phyloP scores from a whole-genome alignment of 2,888 invertebrate species.

The Watsonalla cultraria region DNA sequence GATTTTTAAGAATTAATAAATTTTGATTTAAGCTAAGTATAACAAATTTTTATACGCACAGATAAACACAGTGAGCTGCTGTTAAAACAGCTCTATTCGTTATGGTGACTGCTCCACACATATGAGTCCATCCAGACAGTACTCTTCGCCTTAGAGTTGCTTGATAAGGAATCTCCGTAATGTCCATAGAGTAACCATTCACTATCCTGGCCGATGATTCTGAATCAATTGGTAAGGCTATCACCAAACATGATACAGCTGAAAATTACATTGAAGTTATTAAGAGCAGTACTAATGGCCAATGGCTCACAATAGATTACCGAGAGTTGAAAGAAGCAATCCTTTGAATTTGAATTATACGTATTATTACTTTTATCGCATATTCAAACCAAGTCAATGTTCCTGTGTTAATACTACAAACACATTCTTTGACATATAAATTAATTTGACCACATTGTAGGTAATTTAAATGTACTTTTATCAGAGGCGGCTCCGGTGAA shows the following conservation, averaged over 20 bases:
- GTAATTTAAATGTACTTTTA: no score
- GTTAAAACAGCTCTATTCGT: conserved; percentile 44
- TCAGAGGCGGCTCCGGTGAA: no score
- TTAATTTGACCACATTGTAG: no score
- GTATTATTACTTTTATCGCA: no score
- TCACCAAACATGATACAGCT: conserved; percentile 18
- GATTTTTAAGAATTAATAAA: background rate
- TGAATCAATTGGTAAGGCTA: conserved; percentile 22
- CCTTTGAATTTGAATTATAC: no score
- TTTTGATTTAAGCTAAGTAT: no score
- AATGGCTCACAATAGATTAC: no score
- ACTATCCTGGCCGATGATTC: conserved; percentile 46
- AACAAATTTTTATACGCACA: conserved; percentile 30
- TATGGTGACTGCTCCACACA: conserved; percentile 62
- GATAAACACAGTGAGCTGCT: conserved; percentile 61
- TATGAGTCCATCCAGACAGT: conserved; percentile 46
- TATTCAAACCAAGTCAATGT: no score
- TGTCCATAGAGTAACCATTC: conserved; percentile 64
- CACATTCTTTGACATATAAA: no score
- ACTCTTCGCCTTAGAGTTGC: conserved; percentile 45
- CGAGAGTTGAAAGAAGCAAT: no score
- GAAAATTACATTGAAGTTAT: conserved; percentile 1
- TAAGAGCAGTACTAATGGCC: no score
- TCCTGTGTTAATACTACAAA: no score
- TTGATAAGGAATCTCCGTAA: conserved; percentile 63